Base-by-base conservation (phyloP, 1,140 invertebrate species). In the Cotesia chilonis region DNA sequence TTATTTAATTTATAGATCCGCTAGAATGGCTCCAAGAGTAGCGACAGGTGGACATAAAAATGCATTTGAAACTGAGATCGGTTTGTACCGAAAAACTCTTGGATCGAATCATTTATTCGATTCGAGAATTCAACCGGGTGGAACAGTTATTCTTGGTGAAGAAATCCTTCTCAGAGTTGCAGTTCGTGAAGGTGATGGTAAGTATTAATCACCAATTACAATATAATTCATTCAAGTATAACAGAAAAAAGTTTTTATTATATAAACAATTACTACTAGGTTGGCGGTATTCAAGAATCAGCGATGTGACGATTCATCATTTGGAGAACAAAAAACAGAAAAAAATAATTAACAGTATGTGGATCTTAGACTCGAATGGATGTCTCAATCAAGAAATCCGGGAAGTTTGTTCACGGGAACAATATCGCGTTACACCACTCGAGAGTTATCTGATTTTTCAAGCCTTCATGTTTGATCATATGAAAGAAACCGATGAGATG, bases 391-490 rank as follows among this genome's bases (percentile, higher is more conserved):
- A 89, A 0, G 79, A 85, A 41, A 89, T 91, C 78, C 85, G 83
- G 41, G 85, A 82, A 10, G 83, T 91, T 17, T 90, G 88, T 70
- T 86, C 90, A 73, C 86, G 77, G 77, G 90, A 77, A 88, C 91
- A 71, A 80, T 87, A 78, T 79, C 85, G 73, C 76, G 85, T 75
- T 10, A 82, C 70, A 20, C 82, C 85, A 17, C 79, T 90, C 47
- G 82, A 87, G n/a, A 88, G 80, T 17, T 86, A 86, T 52, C 83
- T 91, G 71, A 85, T 87, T 63, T 92, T 92, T 75, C 86, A 90
- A 60, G 90, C 91, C 0, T 91, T 92, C 68, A 89, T 92, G 85
- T 92, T 93, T 77, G 90, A 92, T 73, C 90, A 90, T 4, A 91
- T 91, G 89, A 84, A 84, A 28, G 89, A 89, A 73, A 90, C 89